Evolutionary conservation across 1,140 invertebrate species (phyloP).

Genomic region (Coenobita brevimanus): DNA sequence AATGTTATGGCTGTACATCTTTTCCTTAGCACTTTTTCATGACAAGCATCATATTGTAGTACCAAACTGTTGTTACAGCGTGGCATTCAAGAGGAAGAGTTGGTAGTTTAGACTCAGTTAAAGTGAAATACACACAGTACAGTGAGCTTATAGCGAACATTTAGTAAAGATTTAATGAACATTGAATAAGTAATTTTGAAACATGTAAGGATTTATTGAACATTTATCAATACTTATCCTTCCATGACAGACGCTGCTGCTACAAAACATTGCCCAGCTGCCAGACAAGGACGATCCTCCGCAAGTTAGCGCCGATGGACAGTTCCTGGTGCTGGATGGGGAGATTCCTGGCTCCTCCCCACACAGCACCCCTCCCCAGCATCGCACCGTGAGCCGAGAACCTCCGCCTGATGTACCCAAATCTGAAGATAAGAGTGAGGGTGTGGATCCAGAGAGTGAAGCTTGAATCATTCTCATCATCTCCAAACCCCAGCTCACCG

Average conservation of each 20-base stretch:
- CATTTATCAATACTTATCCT: neutral
- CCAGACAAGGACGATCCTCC: slow-evolving; percentile 51
- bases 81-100: too few relatives aligned
- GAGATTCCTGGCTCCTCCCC: slow-evolving; percentile 32
- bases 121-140: too few relatives aligned
- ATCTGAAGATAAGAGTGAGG: neutral
- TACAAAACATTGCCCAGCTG: slow-evolving; percentile 49
- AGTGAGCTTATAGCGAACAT: too few relatives aligned
- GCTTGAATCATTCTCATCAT: too few relatives aligned
- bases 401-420: neutral
- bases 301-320: slow-evolving; percentile 50
- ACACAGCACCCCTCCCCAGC: slow-evolving; percentile 8
- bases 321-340: slow-evolving; percentile 53
- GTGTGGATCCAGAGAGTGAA: slow-evolving; percentile 52
- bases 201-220: neutral
- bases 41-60: too few relatives aligned
- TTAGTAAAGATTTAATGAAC: too few relatives aligned
- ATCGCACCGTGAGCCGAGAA: neutral
- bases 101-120: too few relatives aligned
- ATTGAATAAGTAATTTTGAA: neutral
- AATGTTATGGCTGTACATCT: too few relatives aligned
- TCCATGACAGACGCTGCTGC: slow-evolving; percentile 39
- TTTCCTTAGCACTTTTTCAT: too few relatives aligned
- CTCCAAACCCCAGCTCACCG: too few relatives aligned
- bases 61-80: too few relatives aligned